Evolutionary conservation across 2,888 invertebrate genomes (phyloP).

Genomic region (Pristionchus exspectatus): DNA sequence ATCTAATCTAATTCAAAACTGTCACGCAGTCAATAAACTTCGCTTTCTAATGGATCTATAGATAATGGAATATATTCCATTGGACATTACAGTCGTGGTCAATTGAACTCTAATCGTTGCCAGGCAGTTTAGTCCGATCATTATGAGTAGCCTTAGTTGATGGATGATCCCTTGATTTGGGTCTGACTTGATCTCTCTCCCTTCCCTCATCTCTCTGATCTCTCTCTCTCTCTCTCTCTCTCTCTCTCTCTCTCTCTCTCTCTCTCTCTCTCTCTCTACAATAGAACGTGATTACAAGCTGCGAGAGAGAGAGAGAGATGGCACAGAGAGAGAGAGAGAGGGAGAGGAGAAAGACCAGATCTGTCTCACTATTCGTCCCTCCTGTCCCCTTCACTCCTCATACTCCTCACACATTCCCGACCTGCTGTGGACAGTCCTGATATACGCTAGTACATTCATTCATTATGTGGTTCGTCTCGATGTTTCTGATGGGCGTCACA

Average conservation of each 20-base stretch:
- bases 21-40: neutral
- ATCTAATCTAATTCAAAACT: neutral
- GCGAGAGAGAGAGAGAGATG: neutral
- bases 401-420: neutral
- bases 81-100: too few relatives aligned
- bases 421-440: neutral
- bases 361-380: slow-evolving; percentile 16
- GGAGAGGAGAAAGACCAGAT: slow-evolving; percentile 20
- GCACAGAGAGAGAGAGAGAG: neutral
- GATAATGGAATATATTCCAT: too few relatives aligned
- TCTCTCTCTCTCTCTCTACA: neutral
- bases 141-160: neutral
- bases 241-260: slow-evolving; percentile 10
- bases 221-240: neutral
- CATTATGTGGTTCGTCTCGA: neutral
- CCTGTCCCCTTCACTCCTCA: neutral
- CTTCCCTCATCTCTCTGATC: slow-evolving; percentile 24
- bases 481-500: neutral
- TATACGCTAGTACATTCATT: neutral
- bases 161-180: neutral
- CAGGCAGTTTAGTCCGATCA: neutral
- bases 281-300: slow-evolving; percentile 51
- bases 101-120: neutral
- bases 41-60: neutral
- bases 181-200: slow-evolving; percentile 5